Evolutionary conservation across 2,797 vertebrate species (phyloP).

Genomic region (Emys orbicularis): DNA sequence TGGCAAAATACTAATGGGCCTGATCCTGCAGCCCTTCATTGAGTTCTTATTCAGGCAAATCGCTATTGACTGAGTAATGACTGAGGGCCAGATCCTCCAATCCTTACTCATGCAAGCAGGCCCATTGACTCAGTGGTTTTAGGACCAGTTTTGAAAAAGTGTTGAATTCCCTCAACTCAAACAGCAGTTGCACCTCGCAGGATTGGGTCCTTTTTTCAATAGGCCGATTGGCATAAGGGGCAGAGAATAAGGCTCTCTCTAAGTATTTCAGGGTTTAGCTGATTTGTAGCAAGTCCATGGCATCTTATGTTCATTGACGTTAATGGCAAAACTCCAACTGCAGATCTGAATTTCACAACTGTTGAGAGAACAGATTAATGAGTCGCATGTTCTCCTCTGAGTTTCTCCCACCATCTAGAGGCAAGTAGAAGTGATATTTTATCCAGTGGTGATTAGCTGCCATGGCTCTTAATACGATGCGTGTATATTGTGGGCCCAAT

Average conservation of each 20-base stretch:
- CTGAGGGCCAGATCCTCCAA: background rate
- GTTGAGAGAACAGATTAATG: background rate
- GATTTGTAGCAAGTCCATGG: background rate
- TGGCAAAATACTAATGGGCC: background rate
- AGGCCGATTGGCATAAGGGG: background rate
- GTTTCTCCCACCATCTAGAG: background rate
- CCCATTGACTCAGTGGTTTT: background rate
- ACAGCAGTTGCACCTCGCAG: background rate
- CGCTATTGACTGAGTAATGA: background rate
- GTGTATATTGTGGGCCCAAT: background rate
- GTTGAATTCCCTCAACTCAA: constrained; percentile 33
- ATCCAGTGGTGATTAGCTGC: background rate
- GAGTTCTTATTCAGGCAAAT: background rate
- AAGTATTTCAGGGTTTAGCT: background rate
- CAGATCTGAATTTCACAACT: background rate
- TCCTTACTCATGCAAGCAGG: background rate
- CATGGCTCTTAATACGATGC: background rate
- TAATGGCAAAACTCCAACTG: constrained; percentile 31
- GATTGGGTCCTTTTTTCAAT: constrained; percentile 31
- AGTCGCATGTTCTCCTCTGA: background rate
- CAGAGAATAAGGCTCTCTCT: constrained; percentile 37
- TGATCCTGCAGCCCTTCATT: background rate
- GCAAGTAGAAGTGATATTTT: constrained; percentile 19
- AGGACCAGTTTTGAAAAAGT: background rate
- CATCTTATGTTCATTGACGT: constrained; percentile 36